These are phyloP conservation scores for Volucella inanis DNA, from an alignment of 2,888 invertebrate species.

Conservation along the genomic window DNA sequence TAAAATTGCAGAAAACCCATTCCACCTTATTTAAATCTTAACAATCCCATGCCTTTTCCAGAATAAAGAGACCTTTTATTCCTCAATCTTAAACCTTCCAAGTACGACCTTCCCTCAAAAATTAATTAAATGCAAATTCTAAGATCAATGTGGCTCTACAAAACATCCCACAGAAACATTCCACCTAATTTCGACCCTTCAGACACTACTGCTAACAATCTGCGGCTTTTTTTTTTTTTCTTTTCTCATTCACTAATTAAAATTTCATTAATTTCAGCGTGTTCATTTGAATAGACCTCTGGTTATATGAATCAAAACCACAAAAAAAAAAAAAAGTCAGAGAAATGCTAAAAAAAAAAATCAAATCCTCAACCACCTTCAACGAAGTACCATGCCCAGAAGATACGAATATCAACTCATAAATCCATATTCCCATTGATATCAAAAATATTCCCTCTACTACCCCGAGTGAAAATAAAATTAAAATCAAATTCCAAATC, in stretches of 20 bases:
- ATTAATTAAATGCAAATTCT: too few relatives aligned
- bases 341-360: too few relatives aligned
- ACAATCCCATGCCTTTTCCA: too few relatives aligned
- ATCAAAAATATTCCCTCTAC: slow-evolving; percentile 9
- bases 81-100: too few relatives aligned
- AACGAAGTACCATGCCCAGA: background rate
- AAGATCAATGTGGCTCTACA: too few relatives aligned
- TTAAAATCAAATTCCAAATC: slow-evolving; percentile 6
- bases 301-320: background rate
- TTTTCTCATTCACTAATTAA: slow-evolving; percentile 43
- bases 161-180: background rate
- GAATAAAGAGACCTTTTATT: too few relatives aligned
- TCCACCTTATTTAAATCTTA: too few relatives aligned
- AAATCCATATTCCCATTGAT: background rate
- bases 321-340: background rate
- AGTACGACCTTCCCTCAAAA: too few relatives aligned
- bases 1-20: too few relatives aligned
- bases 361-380: background rate
- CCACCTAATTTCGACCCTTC: background rate
- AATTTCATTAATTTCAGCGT: slow-evolving; percentile 59
- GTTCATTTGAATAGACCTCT: slow-evolving; percentile 43
- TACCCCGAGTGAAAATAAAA: slow-evolving; percentile 29
- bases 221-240: slow-evolving; percentile 6
- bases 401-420: too few relatives aligned
- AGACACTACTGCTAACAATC: slow-evolving; percentile 16